phyloP scores from a whole-genome alignment of 2,888 invertebrate genomes.

The Rhimphoctona megacephalus region DNA sequence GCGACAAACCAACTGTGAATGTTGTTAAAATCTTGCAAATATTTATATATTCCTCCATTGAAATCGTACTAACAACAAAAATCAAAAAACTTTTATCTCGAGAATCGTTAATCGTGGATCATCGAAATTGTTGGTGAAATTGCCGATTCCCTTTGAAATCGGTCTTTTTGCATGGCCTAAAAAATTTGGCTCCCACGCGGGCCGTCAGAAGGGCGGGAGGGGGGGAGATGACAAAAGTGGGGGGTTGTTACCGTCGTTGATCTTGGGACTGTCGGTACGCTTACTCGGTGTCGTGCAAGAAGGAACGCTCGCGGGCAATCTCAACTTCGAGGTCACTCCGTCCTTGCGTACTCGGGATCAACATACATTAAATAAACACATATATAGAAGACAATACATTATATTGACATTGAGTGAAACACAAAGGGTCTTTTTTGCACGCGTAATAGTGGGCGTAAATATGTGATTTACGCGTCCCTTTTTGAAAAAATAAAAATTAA shows the following conservation, averaged over 20 bases:
- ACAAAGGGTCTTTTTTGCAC: neutral
- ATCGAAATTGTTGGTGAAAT: neutral
- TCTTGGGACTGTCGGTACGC: constrained; percentile 58
- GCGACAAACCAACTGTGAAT: constrained; percentile 30
- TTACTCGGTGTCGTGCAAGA: constrained; percentile 47
- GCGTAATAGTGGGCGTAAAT: neutral
- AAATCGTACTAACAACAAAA: neutral
- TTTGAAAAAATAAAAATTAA: neutral
- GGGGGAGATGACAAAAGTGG: neutral
- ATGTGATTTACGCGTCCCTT: neutral
- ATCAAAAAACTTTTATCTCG: neutral
- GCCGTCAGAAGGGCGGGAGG: constrained; percentile 4
- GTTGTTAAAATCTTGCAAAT: neutral
- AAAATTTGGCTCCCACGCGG: constrained; percentile 18
- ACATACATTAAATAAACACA: constrained; percentile 42
- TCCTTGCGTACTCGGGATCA: constrained; percentile 49
- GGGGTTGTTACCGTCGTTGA: constrained; percentile 57
- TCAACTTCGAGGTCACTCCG: constrained; percentile 64
- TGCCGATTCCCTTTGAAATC: neutral
- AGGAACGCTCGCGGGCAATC: constrained; percentile 67
- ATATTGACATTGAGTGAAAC: constrained; percentile 1
- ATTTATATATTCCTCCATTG: neutral
- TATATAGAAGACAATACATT: constrained; percentile 3
- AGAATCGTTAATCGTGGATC: neutral
- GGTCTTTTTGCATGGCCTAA: constrained; percentile 7